Conservation (phyloP, 2,888 invertebrate species). For the Apoda limacodes region DNA sequence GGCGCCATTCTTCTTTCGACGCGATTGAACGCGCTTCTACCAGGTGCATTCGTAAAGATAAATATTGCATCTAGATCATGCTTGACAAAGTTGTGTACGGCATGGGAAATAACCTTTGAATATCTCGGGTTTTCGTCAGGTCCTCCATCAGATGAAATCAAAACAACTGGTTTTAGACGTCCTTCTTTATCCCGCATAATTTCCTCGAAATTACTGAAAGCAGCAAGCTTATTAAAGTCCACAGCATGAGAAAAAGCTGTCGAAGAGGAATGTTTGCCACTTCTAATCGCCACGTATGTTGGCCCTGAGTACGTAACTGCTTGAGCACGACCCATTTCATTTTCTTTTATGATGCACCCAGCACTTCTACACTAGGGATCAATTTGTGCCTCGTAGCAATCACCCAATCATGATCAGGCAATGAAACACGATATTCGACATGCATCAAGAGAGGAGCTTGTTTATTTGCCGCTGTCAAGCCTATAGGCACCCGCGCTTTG, state of each 20-base stretch:
- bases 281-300: slow-evolving; percentile 11
- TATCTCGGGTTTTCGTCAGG: slow-evolving; percentile 20
- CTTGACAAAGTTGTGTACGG: slow-evolving; percentile 17
- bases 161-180: slow-evolving; percentile 20
- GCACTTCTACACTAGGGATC: slow-evolving; percentile 14
- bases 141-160: slow-evolving; percentile 14
- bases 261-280: slow-evolving; percentile 20
- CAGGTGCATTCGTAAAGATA: slow-evolving; percentile 20
- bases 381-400: slow-evolving; percentile 15
- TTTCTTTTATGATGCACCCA: slow-evolving; percentile 14
- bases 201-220: too few relatives aligned
- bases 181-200: slow-evolving; percentile 11
- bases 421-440: slow-evolving; percentile 13
- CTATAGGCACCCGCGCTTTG: slow-evolving; percentile 3
- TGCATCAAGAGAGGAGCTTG: too few relatives aligned
- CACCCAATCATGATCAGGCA: slow-evolving; percentile 15
- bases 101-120: slow-evolving; percentile 14
- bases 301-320: slow-evolving; percentile 12
- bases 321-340: slow-evolving; percentile 15
- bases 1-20: slow-evolving; percentile 19
- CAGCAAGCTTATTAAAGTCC: too few relatives aligned
- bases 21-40: slow-evolving; percentile 19
- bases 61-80: slow-evolving; percentile 21
- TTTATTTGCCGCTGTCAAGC: too few relatives aligned
- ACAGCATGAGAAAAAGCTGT: slow-evolving; percentile 7